Evolutionary conservation across 1,140 invertebrate genomes (phyloP).

Genomic region (Tetranychus urticae): DNA sequence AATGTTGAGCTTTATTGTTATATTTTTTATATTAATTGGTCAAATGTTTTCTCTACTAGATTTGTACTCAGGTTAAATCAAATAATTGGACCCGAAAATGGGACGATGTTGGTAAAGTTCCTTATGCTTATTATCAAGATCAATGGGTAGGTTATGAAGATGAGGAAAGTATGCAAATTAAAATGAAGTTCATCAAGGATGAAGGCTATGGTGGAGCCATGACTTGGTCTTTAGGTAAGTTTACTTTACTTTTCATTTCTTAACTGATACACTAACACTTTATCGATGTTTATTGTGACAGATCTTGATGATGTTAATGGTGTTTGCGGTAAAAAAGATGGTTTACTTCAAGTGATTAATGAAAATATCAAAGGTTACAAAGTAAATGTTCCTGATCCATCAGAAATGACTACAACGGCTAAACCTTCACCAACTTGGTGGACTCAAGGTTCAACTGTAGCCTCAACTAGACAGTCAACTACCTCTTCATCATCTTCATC

Average conservation of each 20-base stretch:
- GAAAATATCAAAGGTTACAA: conserved; percentile 43
- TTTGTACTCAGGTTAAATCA: conserved; percentile 41
- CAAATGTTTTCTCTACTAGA: conserved; percentile 24
- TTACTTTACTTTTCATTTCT: too few species aligned
- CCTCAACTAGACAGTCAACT: not conserved
- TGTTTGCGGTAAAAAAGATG: conserved; percentile 14
- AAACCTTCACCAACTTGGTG: conserved; percentile 4
- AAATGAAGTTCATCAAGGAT: conserved; percentile 23
- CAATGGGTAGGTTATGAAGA: conserved; percentile 87
- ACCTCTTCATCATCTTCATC: not conserved
- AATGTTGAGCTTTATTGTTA: too few species aligned
- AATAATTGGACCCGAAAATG: conserved; percentile 52
- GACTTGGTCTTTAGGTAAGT: conserved; percentile 20
- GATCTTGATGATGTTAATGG: conserved; percentile 21
- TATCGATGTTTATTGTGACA: too few species aligned
- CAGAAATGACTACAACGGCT: conserved; percentile 4
- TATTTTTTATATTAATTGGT: not conserved
- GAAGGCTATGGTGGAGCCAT: conserved; percentile 21
- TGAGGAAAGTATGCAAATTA: conserved; percentile 45
- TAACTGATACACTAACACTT: too few species aligned
- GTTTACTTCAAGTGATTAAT: conserved; percentile 33
- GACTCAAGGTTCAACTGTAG: conserved; percentile 1
- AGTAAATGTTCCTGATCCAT: conserved; percentile 29
- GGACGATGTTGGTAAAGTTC: conserved; percentile 54
- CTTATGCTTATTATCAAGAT: conserved; percentile 56